phyloP scores from a whole-genome alignment of 1,140 invertebrate species.

The Solen grandis region DNA sequence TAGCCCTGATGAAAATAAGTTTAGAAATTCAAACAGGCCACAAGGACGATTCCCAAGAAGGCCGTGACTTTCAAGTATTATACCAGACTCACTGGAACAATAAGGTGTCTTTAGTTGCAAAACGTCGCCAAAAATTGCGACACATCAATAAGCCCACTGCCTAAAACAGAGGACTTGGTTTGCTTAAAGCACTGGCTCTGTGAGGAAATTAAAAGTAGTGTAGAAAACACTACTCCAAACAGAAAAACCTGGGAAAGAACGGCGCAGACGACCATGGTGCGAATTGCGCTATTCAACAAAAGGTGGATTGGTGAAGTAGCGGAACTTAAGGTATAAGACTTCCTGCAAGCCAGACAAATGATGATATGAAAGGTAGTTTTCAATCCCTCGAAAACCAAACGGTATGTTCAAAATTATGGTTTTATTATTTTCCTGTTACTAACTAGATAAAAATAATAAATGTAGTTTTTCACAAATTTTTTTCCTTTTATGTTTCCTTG shows the following conservation, averaged over 20 bases:
- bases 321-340: not conserved
- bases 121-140: not conserved
- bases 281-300: not conserved
- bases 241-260: not conserved
- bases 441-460: too few species aligned
- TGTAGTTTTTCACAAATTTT: too few species aligned
- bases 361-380: not conserved
- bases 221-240: not conserved
- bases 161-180: not conserved
- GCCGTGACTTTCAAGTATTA: conserved; percentile 1
- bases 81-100: conserved; percentile 15
- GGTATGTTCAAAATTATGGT: conserved; percentile 8
- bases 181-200: not conserved
- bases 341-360: not conserved
- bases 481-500: too few species aligned
- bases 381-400: not conserved
- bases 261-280: not conserved
- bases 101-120: not conserved
- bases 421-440: too few species aligned
- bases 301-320: not conserved
- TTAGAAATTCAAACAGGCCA: not conserved
- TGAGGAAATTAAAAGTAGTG: not conserved
- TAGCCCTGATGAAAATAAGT: conserved; percentile 2
- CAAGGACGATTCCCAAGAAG: not conserved
- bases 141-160: conserved; percentile 5